phyloP scores from a whole-genome alignment of 2,113 vertebrate species.

The Azemiops feae region DNA sequence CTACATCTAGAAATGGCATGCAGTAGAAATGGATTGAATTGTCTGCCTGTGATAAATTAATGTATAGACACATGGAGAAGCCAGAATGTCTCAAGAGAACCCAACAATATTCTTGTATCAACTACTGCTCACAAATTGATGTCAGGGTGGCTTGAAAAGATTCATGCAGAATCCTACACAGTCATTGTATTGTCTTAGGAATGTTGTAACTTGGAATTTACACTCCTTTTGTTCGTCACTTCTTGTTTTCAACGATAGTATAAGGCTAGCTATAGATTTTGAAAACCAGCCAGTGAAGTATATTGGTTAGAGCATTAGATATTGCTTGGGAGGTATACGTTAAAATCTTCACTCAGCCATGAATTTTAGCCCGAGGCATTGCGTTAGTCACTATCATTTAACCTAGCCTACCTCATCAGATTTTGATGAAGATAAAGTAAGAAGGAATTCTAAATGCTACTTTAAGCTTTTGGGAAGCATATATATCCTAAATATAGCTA shows the following conservation, averaged over 20 bases:
- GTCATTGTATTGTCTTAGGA: not conserved
- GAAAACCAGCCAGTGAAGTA: not conserved
- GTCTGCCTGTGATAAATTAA: not conserved
- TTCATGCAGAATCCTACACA: not conserved
- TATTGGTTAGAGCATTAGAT: not conserved
- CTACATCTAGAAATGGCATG: not conserved
- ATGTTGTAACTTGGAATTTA: not conserved
- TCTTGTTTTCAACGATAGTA: not conserved
- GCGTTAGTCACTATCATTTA: not conserved
- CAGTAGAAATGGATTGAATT: not conserved
- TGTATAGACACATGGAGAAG: not conserved
- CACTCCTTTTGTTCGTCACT: not conserved
- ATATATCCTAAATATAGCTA: not conserved
- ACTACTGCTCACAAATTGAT: not conserved
- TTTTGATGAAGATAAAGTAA: not conserved
- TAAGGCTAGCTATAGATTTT: too few species aligned
- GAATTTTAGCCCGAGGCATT: not conserved
- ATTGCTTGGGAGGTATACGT: not conserved
- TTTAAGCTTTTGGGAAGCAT: not conserved
- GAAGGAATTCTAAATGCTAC: not conserved
- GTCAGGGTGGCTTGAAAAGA: not conserved
- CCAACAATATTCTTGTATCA: not conserved
- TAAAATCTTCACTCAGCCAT: not conserved
- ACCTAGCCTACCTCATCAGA: not conserved
- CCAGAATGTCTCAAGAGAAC: not conserved